phyloP scores from a whole-genome alignment of 2,797 vertebrate genomes.

The Falco rusticolus region DNA sequence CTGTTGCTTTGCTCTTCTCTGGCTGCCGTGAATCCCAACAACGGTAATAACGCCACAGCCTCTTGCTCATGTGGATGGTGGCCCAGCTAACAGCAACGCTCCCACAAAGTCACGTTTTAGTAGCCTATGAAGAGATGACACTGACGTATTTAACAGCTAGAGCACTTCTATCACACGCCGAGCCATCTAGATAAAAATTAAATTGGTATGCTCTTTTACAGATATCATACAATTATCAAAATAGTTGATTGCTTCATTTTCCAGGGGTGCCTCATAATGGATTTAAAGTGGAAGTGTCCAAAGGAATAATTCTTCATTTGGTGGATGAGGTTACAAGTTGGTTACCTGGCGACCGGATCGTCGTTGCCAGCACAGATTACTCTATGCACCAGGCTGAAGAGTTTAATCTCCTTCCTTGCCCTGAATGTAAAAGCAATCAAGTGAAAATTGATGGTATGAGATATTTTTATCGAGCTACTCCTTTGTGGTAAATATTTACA shows the following conservation, averaged over 20 bases:
- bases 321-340: slow-evolving; percentile 76
- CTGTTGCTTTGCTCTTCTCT: neutral
- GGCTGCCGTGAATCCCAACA: neutral
- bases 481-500: neutral
- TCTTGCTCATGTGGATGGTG: fast-evolving
- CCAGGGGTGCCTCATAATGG: slow-evolving; percentile 60
- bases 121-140: neutral
- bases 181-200: neutral
- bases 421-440: slow-evolving; percentile 80
- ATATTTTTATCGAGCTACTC: neutral
- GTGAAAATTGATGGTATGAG: slow-evolving; percentile 85
- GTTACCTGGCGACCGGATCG: slow-evolving; percentile 70
- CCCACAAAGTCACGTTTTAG: neutral
- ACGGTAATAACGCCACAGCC: fast-evolving
- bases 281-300: slow-evolving; percentile 64
- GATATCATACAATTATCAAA: neutral
- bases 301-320: slow-evolving; percentile 82
- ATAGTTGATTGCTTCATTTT: neutral
- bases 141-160: neutral
- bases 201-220: neutral
- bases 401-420: slow-evolving; percentile 76
- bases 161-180: neutral
- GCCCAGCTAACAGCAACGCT: neutral
- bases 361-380: slow-evolving; percentile 77
- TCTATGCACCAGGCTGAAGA: slow-evolving; percentile 81